These are phyloP conservation scores for Altica lythri DNA, from an alignment of 2,888 invertebrate species.

Conservation along the genomic window DNA sequence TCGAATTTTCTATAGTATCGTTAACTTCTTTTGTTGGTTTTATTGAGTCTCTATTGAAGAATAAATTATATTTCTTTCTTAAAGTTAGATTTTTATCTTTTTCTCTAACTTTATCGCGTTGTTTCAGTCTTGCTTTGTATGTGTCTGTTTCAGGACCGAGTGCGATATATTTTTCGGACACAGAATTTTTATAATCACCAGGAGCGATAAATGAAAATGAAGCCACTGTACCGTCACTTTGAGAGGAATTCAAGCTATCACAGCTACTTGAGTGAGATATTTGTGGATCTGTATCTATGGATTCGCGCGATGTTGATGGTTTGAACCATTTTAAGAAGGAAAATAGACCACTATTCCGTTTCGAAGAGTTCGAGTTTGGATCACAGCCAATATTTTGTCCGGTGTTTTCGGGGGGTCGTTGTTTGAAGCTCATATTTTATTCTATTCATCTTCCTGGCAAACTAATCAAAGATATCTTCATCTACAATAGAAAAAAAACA, in stretches of 20 bases:
- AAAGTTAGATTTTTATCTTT: conserved; percentile 62
- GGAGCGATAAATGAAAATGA: conserved; percentile 73
- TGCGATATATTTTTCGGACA: conserved; percentile 50
- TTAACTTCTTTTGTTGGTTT: conserved; percentile 42
- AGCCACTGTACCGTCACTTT: conserved; percentile 73
- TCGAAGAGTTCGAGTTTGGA: conserved; percentile 51
- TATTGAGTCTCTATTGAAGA: conserved; percentile 53
- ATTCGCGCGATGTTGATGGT: conserved; percentile 57
- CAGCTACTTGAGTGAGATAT: conserved; percentile 59
- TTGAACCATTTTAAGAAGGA: conserved; percentile 77
- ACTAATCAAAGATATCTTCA: not conserved
- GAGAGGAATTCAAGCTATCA: conserved; percentile 69
- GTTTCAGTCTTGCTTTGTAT: conserved; percentile 65
- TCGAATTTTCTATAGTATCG: conserved; percentile 49
- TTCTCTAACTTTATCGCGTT: conserved; percentile 64
- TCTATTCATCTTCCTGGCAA: conserved; percentile 25
- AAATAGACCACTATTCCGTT: conserved; percentile 60
- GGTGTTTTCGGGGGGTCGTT: conserved; percentile 44
- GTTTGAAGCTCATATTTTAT: conserved; percentile 49
- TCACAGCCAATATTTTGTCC: conserved; percentile 56
- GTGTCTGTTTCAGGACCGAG: conserved; percentile 67
- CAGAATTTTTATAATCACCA: conserved; percentile 55
- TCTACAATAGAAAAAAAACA: conserved; percentile 20
- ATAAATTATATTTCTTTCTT: conserved; percentile 68
- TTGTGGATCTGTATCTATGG: conserved; percentile 46